Conservation (phyloP, 1,140 invertebrate species). For the Papilio polyxenes region DNA sequence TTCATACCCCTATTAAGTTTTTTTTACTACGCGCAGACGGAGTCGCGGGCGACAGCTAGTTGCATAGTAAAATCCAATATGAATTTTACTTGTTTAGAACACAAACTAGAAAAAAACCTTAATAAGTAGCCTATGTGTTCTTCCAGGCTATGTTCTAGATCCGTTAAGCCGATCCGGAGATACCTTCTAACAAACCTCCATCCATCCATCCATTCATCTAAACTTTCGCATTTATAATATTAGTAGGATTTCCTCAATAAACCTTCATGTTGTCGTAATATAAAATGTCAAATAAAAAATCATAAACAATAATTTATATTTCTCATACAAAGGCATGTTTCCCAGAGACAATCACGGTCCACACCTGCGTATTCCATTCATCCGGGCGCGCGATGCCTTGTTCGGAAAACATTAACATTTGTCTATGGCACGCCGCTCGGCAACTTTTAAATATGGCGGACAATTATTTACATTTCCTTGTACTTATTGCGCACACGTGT, state of each 20-base stretch:
- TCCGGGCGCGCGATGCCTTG: conserved; percentile 46
- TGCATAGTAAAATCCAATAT: background rate
- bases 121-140: too few relatives aligned
- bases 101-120: background rate
- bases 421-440: conserved; percentile 38
- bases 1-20: too few relatives aligned
- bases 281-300: conserved; percentile 35
- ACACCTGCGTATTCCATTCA: conserved; percentile 59
- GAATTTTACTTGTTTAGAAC: background rate
- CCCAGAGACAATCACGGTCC: conserved; percentile 40
- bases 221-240: too few relatives aligned
- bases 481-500: conserved; percentile 37
- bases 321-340: conserved; percentile 39
- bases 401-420: conserved; percentile 45
- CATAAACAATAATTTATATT: conserved; percentile 30
- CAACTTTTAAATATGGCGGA: conserved; percentile 39
- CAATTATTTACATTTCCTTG: conserved; percentile 39
- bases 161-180: too few relatives aligned
- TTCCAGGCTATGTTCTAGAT: too few relatives aligned
- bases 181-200: too few relatives aligned
- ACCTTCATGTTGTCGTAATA: background rate
- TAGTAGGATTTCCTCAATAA: conserved; percentile 17
- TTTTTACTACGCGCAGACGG: too few relatives aligned
- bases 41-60: too few relatives aligned
- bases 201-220: too few relatives aligned